Evolutionary conservation across 2,888 invertebrate genomes (phyloP).

Genomic region (Macaria notata): DNA sequence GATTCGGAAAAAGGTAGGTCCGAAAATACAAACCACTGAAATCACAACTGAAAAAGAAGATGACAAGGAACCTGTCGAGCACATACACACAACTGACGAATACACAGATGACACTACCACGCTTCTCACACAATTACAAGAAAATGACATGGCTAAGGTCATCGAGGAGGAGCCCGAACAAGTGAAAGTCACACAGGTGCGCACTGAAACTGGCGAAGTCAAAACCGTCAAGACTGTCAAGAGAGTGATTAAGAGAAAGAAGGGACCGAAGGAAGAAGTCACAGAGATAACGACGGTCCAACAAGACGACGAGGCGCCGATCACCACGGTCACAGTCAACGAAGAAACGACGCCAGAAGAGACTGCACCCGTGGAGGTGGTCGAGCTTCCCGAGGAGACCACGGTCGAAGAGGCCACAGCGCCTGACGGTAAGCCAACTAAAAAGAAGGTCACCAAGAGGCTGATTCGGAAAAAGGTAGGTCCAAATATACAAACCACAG

Average conservation of each 20-base stretch:
- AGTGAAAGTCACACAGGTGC: conserved; percentile 31
- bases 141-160: conserved; percentile 15
- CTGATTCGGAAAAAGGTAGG: conserved; percentile 45
- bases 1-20: conserved; percentile 43
- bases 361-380: conserved; percentile 30
- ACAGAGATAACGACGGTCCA: conserved; percentile 43
- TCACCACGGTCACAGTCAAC: conserved; percentile 20
- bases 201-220: conserved; percentile 17
- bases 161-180: conserved; percentile 44
- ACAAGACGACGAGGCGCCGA: conserved; percentile 40
- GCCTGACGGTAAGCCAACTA: conserved; percentile 45
- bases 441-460: conserved; percentile 40
- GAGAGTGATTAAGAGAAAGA: conserved; percentile 24
- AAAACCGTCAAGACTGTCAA: conserved; percentile 19
- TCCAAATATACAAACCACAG: conserved; percentile 50
- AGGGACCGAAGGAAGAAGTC: conserved; percentile 48
- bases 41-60: conserved; percentile 50
- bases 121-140: conserved; percentile 24
- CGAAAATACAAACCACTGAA: conserved; percentile 56
- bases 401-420: conserved; percentile 35
- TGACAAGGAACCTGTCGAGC: conserved; percentile 40
- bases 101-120: conserved; percentile 33
- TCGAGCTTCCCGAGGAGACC: conserved; percentile 39
- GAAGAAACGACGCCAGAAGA: conserved; percentile 12
- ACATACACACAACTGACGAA: conserved; percentile 47